Percentiles rank a stretch among this genome's conserved stretches.
These are phyloP conservation scores for Bettongia penicillata DNA, from an alignment of 2,113 vertebrate genomes.

Conservation along the genomic window DNA sequence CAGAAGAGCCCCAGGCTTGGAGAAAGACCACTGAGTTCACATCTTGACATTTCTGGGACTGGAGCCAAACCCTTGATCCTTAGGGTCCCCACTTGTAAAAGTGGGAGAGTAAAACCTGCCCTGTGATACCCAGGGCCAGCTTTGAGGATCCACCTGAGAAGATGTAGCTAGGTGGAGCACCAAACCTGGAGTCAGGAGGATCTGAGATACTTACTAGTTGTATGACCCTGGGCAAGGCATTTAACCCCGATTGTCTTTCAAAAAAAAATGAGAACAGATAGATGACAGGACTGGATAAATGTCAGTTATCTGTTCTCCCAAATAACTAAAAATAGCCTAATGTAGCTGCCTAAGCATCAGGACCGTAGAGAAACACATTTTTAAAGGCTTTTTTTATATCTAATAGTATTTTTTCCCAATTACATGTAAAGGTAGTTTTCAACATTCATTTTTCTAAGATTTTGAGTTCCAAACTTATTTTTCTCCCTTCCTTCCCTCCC, in stretches of 20 bases:
- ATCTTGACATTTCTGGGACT: not conserved
- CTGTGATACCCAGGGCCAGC: not conserved
- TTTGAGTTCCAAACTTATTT: too few relatives aligned
- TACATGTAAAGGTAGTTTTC: too few relatives aligned
- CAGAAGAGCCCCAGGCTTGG: not conserved
- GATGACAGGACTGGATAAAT: not conserved
- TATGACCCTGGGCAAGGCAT: not conserved
- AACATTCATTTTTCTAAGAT: too few relatives aligned
- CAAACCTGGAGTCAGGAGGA: too few relatives aligned
- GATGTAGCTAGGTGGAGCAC: too few relatives aligned
- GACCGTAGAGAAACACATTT: not conserved
- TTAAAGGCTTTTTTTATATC: too few relatives aligned
- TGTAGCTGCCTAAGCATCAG: not conserved
- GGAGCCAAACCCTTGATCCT: not conserved
- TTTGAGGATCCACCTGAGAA: not conserved
- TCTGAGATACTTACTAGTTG: too few relatives aligned
- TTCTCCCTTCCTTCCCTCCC: too few relatives aligned
- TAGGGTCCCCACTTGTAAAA: not conserved
- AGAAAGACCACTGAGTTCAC: not conserved
- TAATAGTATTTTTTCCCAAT: too few relatives aligned
- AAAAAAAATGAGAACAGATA: not conserved
- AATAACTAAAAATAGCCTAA: not conserved
- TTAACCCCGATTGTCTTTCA: not conserved
- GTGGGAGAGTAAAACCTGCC: not conserved
- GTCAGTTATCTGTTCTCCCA: not conserved